These are phyloP conservation scores for Psophia crepitans DNA, from an alignment of 2,113 vertebrate genomes.

Conservation along the genomic window DNA sequence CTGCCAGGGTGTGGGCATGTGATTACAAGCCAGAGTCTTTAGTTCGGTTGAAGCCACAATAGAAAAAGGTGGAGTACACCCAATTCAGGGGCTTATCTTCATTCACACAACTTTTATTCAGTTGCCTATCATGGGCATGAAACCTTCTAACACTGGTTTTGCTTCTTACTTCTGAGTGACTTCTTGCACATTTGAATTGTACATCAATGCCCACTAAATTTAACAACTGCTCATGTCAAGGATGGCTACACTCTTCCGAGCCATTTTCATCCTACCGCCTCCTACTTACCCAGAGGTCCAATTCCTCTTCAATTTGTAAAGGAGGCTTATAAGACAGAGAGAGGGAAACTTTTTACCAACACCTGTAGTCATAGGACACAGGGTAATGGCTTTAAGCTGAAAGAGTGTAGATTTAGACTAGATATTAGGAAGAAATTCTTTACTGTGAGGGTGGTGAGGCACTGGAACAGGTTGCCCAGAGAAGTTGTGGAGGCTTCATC, in stretches of 20 bases:
- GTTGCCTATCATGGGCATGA: not conserved
- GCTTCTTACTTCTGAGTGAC: not conserved
- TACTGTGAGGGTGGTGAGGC: not conserved
- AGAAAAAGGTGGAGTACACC: not conserved
- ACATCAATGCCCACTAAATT: not conserved
- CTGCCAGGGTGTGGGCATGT: not conserved
- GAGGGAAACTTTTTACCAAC: not conserved
- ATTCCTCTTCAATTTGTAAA: not conserved
- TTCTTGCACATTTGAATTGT: not conserved
- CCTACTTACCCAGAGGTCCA: not conserved
- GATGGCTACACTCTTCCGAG: not conserved
- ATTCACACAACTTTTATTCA: not conserved
- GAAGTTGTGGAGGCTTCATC: no score
- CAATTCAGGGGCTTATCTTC: not conserved
- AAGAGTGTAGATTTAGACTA: not conserved
- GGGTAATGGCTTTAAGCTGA: not conserved
- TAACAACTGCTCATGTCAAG: not conserved
- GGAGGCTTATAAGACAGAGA: not conserved
- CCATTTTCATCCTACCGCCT: not conserved
- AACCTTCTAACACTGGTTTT: not conserved
- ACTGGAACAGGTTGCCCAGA: not conserved
- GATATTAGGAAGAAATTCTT: not conserved
- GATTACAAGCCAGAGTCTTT: not conserved
- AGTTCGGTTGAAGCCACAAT: not conserved
- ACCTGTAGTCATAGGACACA: not conserved